Conservation (phyloP, 2,888 invertebrate genomes). For the Archaeoteleia sp. region DNA sequence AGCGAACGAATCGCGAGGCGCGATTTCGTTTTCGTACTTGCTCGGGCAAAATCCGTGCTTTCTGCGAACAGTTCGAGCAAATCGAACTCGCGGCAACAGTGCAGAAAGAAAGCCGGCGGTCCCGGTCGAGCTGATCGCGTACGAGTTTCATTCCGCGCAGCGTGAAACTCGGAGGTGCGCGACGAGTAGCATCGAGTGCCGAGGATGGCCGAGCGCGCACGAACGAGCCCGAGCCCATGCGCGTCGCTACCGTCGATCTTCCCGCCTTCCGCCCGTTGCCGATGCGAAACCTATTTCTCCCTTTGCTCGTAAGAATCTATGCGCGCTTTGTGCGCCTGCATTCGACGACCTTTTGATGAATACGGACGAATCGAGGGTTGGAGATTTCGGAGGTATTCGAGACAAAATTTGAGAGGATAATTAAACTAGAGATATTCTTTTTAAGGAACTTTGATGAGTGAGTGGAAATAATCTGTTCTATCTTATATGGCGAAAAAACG, state of each 20-base stretch:
- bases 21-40: constrained; percentile 16
- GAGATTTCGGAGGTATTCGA: no score
- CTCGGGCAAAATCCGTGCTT: constrained; percentile 30
- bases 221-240: constrained; percentile 60
- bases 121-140: constrained; percentile 71
- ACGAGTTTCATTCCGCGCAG: constrained; percentile 72
- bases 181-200: constrained; percentile 59
- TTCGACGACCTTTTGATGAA: constrained; percentile 12
- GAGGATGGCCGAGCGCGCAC: constrained; percentile 50
- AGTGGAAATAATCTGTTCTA: no score
- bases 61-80: constrained; percentile 31
- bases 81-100: constrained; percentile 58
- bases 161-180: constrained; percentile 71
- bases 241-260: constrained; percentile 53
- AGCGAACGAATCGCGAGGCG: constrained; percentile 59
- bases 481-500: no score
- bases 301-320: constrained; percentile 19
- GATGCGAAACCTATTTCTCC: constrained; percentile 41
- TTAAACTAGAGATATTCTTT: no score
- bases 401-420: no score
- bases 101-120: constrained; percentile 66
- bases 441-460: no score
- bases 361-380: no score
- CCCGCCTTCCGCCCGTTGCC: constrained; percentile 58
- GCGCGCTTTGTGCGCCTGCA: constrained; percentile 6